Evolutionary conservation across 1,140 invertebrate genomes (phyloP), one percentile per base, ranked within the genome.

Genomic region (Philotrypesis tridentata): DNA sequence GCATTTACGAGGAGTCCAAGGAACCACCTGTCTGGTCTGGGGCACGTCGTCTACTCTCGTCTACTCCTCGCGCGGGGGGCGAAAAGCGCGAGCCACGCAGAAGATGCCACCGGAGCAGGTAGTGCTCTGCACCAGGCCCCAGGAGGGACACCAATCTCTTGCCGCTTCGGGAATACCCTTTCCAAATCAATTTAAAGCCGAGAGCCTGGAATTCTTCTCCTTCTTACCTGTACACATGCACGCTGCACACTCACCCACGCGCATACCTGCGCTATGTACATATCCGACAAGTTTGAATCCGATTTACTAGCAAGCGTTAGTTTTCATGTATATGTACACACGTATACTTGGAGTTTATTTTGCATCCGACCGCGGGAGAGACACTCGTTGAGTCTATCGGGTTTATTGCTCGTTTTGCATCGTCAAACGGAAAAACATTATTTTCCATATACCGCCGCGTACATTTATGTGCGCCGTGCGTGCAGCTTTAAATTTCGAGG

Each of bases 141-240:
- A 27, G 1, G 72, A 72, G 80, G 63, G 74, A 27, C 60, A 72
- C 40, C 29, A 72, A 63, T 76, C 74, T 77, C 63, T 82, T 40
- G 37, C 31, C 31, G 33, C 80, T 48, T 27, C 40, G 67, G 43
- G 73, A 60, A 72, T 82, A 71, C 65, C 48, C 63, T 29, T 27
- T 77, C 31, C 67, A 77, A 76, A 82, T 82, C 80, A 82, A 75
- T 82, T 77, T 63, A 72, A 77, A 33, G 72, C 23, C 48, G 23
- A 75, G 17, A 21, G 37, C 73, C 25, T 55, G 31, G 4, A 74
- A 43, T 43, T 48, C 43, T 37, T 37, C 33, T 31, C 17, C 48
- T 21, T 71, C 29, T 37, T 71, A 71, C 1, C 7, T 37, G n/a
- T 29, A 8, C 55, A 73, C 21, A n/a, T n/a, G n/a, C n/a, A n/a